Evolutionary conservation across 2,113 vertebrate genomes (phyloP).

Genomic region (Pogona vitticeps): DNA sequence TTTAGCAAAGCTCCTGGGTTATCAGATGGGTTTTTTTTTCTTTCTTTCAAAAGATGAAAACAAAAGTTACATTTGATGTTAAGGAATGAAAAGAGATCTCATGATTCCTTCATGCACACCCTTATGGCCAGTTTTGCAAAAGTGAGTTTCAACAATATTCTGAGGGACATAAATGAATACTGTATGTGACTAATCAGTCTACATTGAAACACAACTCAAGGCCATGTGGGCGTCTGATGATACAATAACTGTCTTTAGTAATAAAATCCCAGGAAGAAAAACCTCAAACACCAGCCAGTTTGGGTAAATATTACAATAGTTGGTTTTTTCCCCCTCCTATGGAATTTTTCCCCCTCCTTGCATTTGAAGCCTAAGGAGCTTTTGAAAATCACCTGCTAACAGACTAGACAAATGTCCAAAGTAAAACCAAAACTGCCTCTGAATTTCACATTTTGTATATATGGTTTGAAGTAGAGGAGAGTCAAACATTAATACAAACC

Average conservation of each 20-base stretch:
- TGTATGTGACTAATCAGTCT: conserved; percentile 13
- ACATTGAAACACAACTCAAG: neutral
- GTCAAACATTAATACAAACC: no score
- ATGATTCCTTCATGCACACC: conserved; percentile 10
- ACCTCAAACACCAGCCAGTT: conserved; percentile 49
- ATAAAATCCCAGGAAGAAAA: conserved; percentile 59
- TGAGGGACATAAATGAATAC: conserved; percentile 40
- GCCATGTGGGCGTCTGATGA: conserved; percentile 40
- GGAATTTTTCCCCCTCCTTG: no score
- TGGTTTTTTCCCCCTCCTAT: no score
- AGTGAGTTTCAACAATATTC: conserved; percentile 54
- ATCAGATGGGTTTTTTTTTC: conserved; percentile 45
- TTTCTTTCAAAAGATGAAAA: conserved; percentile 36
- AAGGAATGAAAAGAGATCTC: conserved; percentile 55
- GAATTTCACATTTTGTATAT: neutral
- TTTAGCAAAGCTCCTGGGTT: conserved; percentile 44
- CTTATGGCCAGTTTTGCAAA: conserved; percentile 39
- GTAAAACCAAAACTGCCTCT: neutral
- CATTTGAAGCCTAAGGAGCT: neutral
- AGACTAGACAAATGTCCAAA: neutral
- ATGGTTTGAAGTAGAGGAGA: no score
- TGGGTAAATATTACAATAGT: neutral
- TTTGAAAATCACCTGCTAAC: neutral
- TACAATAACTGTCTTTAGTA: conserved; percentile 56
- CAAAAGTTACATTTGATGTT: conserved; percentile 56